Conservation (phyloP, 1,140 invertebrate genomes). For the Scaptomyza montana region DNA sequence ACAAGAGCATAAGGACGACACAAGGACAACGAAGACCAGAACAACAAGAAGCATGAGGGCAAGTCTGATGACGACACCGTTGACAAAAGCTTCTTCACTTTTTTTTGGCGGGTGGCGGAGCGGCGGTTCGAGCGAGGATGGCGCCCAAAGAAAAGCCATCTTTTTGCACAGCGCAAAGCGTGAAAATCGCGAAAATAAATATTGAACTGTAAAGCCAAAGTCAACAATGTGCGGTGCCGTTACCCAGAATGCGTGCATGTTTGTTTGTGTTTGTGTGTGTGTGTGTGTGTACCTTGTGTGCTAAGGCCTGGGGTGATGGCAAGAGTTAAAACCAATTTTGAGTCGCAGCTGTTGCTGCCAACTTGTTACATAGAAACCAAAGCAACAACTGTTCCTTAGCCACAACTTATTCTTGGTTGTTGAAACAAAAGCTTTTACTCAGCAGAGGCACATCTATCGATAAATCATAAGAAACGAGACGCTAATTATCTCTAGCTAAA, state of each 20-base stretch:
- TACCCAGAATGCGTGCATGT: neutral
- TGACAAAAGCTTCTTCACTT: constrained; percentile 35
- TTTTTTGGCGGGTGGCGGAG: neutral
- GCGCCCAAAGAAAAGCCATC: constrained; percentile 58
- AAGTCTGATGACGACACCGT: constrained; percentile 20
- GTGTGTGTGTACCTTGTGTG: constrained; percentile 5
- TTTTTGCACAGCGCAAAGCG: constrained; percentile 56
- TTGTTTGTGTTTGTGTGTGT: neutral
- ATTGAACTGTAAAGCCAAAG: constrained; percentile 83
- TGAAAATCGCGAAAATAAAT: constrained; percentile 83
- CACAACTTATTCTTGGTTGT: constrained; percentile 19
- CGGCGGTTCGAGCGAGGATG: too few species aligned
- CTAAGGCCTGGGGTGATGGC: constrained; percentile 9
- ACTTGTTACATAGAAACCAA: constrained; percentile 13
- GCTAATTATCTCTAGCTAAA: constrained; percentile 37
- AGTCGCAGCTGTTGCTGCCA: constrained; percentile 64
- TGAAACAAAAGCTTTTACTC: constrained; percentile 41
- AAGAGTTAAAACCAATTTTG: constrained; percentile 34
- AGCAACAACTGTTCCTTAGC: constrained; percentile 30
- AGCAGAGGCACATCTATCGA: constrained; percentile 23
- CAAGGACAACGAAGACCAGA: constrained; percentile 9
- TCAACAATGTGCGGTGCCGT: constrained; percentile 58
- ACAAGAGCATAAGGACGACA: constrained; percentile 12
- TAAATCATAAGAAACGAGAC: constrained; percentile 44
- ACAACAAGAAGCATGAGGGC: neutral